phyloP scores from a whole-genome alignment of 1,140 invertebrate species.

The Brachionus manjavacas region DNA sequence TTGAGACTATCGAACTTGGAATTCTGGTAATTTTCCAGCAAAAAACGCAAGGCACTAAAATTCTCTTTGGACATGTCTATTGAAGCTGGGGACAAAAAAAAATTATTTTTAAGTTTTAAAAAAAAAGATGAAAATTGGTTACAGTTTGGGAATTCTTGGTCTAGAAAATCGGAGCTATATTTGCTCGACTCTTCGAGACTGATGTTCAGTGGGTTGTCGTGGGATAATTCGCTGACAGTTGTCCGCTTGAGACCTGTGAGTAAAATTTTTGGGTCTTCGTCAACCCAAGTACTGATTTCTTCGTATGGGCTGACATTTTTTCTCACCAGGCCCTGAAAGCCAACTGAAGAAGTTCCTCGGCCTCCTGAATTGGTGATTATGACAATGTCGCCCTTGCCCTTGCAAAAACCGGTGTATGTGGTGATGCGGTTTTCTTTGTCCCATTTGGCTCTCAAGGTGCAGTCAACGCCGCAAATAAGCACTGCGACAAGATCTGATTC shows the following conservation, averaged over 20 bases:
- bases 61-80: conserved; percentile 35
- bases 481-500: conserved; percentile 64
- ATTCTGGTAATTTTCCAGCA: conserved; percentile 11
- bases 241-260: conserved; percentile 21
- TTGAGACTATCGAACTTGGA: conserved; percentile 23
- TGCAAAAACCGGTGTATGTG: conserved; percentile 83
- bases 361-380: conserved; percentile 84
- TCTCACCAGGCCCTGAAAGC: conserved; percentile 69
- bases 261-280: conserved; percentile 25
- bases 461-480: conserved; percentile 90
- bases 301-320: conserved; percentile 3
- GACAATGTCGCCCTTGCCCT: conserved; percentile 90
- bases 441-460: conserved; percentile 91
- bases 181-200: conserved; percentile 34
- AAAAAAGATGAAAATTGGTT: not conserved
- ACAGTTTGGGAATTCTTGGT: conserved; percentile 35
- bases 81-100: not conserved
- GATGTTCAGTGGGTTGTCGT: conserved; percentile 24
- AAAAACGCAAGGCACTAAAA: conserved; percentile 6
- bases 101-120: not conserved
- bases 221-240: not conserved
- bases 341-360: conserved; percentile 84
- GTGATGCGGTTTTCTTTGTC: conserved; percentile 94
- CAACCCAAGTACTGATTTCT: conserved; percentile 17
- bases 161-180: not conserved